Conservation (phyloP, 30 jellyfish, hydroid and myxozoan species). For the Aurelia aurita region DNA sequence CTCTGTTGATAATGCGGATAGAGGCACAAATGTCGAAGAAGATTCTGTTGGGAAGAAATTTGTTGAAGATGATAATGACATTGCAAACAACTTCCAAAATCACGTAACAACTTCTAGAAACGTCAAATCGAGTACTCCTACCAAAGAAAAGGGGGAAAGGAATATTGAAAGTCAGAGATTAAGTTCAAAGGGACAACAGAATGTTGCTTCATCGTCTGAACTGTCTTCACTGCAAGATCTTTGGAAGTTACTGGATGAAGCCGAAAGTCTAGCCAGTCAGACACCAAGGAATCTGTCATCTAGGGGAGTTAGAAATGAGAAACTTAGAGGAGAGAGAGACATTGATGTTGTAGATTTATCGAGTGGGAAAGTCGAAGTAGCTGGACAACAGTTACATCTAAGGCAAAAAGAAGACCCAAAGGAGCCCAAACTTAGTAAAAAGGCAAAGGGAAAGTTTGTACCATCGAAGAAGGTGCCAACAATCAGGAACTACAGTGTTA, state of each 20-base stretch:
- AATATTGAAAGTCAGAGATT: background rate
- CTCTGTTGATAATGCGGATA: background rate
- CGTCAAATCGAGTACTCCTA: background rate
- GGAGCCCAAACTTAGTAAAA: conserved; percentile 43
- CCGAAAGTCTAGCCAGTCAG: conserved; percentile 56
- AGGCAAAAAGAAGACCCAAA: conserved; percentile 11
- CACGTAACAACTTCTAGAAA: background rate
- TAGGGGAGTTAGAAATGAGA: conserved; percentile 1
- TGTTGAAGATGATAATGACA: background rate
- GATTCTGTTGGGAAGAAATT: background rate
- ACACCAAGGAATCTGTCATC: conserved; percentile 62
- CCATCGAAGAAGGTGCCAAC: conserved; percentile 19
- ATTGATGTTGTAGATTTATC: background rate
- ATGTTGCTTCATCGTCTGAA: conserved; percentile 63
- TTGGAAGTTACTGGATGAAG: conserved; percentile 80
- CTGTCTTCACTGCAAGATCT: conserved; percentile 76
- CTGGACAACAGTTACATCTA: conserved; percentile 36
- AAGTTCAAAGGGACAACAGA: background rate
- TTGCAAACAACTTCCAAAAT: background rate
- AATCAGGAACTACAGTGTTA: conserved; percentile 58
- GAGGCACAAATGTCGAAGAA: background rate
- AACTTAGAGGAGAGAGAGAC: background rate
- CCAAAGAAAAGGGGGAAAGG: background rate
- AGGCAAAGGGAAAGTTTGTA: conserved; percentile 51
- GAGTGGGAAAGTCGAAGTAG: conserved; percentile 11